Evolutionary conservation across 2,113 vertebrate genomes (phyloP).

Genomic region (Marcusenius ussheri): DNA sequence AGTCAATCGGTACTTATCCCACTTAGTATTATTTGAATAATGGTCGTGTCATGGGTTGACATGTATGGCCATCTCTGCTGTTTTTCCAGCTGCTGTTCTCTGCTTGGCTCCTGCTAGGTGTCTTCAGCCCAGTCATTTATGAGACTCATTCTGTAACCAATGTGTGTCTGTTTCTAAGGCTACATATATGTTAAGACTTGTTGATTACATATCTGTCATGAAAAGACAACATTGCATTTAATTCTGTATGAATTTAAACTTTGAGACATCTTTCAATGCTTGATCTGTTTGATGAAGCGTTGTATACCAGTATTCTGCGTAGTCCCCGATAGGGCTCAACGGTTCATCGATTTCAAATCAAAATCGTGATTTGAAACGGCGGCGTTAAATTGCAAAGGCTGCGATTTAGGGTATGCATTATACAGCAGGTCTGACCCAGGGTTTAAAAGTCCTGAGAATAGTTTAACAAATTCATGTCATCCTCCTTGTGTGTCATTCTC

Average conservation of each 20-base stretch:
- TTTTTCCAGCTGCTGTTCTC: background rate
- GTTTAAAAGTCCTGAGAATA: background rate
- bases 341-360: background rate
- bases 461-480: background rate
- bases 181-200: background rate
- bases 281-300: background rate
- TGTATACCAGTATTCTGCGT: background rate
- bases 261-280: background rate
- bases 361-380: background rate
- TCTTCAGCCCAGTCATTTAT: background rate
- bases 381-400: too few relatives aligned
- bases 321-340: background rate
- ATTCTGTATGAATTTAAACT: background rate
- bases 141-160: background rate
- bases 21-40: background rate
- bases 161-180: background rate
- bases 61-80: background rate
- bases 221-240: background rate
- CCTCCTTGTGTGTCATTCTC: background rate
- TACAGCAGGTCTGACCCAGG: background rate
- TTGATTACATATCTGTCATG: background rate
- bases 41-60: background rate
- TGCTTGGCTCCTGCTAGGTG: background rate
- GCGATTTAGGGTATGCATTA: too few relatives aligned
- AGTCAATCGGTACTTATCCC: background rate